Conservation (phyloP, 2,888 invertebrate genomes). For the Agonopterix subpropinquella region DNA sequence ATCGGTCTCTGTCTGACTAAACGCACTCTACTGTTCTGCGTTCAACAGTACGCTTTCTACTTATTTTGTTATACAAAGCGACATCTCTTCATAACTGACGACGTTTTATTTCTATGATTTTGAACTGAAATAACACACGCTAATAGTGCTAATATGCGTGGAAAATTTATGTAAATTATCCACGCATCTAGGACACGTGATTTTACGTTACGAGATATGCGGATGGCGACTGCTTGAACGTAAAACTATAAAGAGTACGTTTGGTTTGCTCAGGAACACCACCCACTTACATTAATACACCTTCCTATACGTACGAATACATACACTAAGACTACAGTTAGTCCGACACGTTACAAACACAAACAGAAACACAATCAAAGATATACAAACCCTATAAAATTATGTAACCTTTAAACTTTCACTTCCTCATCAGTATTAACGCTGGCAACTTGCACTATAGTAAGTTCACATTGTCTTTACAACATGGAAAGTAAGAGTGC, state of each 20-base stretch:
- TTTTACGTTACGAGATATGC: too few relatives aligned
- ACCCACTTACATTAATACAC: constrained; percentile 3
- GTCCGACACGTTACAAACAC: constrained; percentile 6
- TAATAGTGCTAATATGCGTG: too few relatives aligned
- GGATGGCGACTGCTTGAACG: too few relatives aligned
- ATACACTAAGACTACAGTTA: background rate
- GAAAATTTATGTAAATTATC: too few relatives aligned
- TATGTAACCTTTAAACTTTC: constrained; percentile 42
- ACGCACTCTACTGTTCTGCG: background rate
- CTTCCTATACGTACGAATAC: constrained; percentile 1
- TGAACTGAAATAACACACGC: too few relatives aligned
- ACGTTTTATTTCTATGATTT: too few relatives aligned
- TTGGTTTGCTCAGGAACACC: too few relatives aligned
- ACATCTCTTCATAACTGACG: too few relatives aligned
- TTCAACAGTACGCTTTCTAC: background rate
- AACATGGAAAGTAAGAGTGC: constrained; percentile 29
- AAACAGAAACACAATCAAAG: constrained; percentile 44
- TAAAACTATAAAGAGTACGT: too few relatives aligned
- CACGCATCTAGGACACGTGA: too few relatives aligned
- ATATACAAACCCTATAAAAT: constrained; percentile 69
- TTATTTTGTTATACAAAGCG: too few relatives aligned
- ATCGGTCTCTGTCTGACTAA: background rate
- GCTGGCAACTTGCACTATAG: constrained; percentile 64
- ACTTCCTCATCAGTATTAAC: constrained; percentile 55
- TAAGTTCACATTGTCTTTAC: constrained; percentile 46